Evolutionary conservation across 2,888 invertebrate genomes (phyloP).

Genomic region (Amphiduros pacificus): DNA sequence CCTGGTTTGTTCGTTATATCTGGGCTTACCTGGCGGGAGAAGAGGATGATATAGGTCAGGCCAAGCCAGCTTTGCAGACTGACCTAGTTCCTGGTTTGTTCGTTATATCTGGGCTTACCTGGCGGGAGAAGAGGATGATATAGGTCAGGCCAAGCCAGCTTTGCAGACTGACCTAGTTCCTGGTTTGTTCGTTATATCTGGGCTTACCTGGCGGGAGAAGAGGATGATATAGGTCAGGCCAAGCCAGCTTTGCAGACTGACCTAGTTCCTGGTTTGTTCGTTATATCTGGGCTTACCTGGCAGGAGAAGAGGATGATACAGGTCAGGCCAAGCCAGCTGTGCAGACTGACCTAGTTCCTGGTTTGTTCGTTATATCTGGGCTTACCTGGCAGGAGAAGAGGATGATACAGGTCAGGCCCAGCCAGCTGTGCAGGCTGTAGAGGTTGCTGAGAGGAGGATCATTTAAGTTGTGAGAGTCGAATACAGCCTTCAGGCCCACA

Average conservation of each 20-base stretch:
- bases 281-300: no score
- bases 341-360: no score
- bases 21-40: slow-evolving; percentile 72
- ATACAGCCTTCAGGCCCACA: slow-evolving; percentile 76
- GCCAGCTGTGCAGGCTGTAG: slow-evolving; percentile 74
- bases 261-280: no score
- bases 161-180: no score
- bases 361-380: no score
- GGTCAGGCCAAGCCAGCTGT: slow-evolving; percentile 80
- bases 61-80: slow-evolving; percentile 84
- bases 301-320: slow-evolving; percentile 73
- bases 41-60: slow-evolving; percentile 72
- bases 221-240: slow-evolving; percentile 75
- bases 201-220: slow-evolving; percentile 73
- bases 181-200: no score
- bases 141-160: slow-evolving; percentile 80
- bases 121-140: slow-evolving; percentile 72
- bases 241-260: slow-evolving; percentile 81
- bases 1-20: no score
- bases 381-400: slow-evolving; percentile 74
- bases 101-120: no score
- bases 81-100: no score
- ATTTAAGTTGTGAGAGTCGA: slow-evolving; percentile 72
- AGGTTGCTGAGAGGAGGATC: slow-evolving; percentile 62
- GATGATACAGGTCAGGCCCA: slow-evolving; percentile 74